Evolutionary conservation across 37 sponge, comb jelly and placozoan genomes (phyloP).

Genomic region (Petrosia ficiformis): DNA sequence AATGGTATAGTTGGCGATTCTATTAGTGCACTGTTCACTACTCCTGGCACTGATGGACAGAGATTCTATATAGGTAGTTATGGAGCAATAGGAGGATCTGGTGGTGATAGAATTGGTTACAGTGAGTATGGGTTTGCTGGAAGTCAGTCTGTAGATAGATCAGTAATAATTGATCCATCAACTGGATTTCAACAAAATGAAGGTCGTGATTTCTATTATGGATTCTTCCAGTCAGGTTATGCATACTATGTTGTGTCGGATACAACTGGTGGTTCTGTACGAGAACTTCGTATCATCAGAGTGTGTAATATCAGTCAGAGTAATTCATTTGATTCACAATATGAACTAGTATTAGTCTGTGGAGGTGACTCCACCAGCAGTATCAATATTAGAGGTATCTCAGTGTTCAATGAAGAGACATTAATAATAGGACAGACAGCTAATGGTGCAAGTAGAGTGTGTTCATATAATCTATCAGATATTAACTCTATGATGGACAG

Average conservation of each 20-base stretch:
- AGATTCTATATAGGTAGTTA: not conserved
- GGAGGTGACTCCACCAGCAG: too few relatives aligned
- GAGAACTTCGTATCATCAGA: not conserved
- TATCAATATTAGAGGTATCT: not conserved
- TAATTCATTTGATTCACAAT: not conserved
- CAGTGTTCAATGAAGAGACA: constrained; percentile 3
- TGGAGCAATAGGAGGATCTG: not conserved
- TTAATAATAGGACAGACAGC: not conserved
- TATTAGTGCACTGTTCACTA: not conserved
- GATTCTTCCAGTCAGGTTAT: not conserved
- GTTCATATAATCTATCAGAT: constrained; percentile 1
- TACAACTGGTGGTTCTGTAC: not conserved
- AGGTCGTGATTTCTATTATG: not conserved
- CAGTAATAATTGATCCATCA: not conserved
- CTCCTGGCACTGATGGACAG: not conserved
- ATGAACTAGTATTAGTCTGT: constrained; percentile 3
- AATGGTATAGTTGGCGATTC: not conserved
- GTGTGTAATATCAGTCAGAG: constrained; percentile 1
- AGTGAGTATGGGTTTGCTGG: constrained; percentile 1
- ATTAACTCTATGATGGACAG: constrained; percentile 11
- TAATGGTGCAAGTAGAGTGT: not conserved
- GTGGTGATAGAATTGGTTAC: not conserved
- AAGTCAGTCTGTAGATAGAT: not conserved
- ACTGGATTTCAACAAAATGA: not conserved
- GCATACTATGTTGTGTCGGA: constrained; percentile 13